Evolutionary conservation across 1,140 invertebrate genomes (phyloP), one percentile per base, ranked within the genome.

Genomic region (Phenacoccus solenopsis): DNA sequence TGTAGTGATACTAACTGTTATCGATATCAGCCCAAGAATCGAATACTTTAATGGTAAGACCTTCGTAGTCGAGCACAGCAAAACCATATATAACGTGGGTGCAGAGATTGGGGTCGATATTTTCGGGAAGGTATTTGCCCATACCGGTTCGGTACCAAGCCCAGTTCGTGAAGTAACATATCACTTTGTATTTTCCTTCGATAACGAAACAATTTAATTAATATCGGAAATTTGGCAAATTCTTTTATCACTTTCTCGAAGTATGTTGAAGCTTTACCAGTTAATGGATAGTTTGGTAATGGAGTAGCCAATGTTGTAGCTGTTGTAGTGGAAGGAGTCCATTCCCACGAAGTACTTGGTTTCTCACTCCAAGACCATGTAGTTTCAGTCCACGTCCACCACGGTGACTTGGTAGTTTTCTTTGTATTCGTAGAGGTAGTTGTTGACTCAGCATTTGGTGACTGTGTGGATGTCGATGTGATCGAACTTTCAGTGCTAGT

Each of bases 141-240:
- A 83, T 74, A 0, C 90, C 90, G 72, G 85, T 85, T n/a, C 91
- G 82, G 74, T 93, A 93, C 90, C 93, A 94, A 0, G 93, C 90
- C 93, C 93, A 96, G 75, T 95, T 96, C 0, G 92, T 94, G 76
- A 94, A 95, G 76, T 96, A 96, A 74, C 93, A 96, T 0, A 95
- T 89, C 0, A 96, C 81, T 79, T 91, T 86, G 73, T 84, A 88
- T 61, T 83, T 78, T 74, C 28, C 32, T 70, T 68, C 13, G 22
- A 27, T 13, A 67, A n/a, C n/a, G n/a, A n/a, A n/a, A n/a, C n/a
- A n/a, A n/a, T n/a, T n/a, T n/a, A n/a, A n/a, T n/a, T n/a, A n/a
- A n/a, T n/a, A n/a, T n/a, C n/a, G n/a, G n/a, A n/a, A n/a, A n/a
- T n/a, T n/a, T n/a, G n/a, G n/a, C n/a, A n/a, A n/a, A n/a, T n/a